Percentiles rank a stretch among this genome's conserved stretches.
Evolutionary conservation across 2,113 vertebrate species (phyloP).

Genomic region (Mus musculus): GRCm39 chr9:102778001-102778500

Average conservation of each 20-base stretch:
- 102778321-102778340: not conserved
- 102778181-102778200: slow-evolving; percentile 32
- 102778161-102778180: slow-evolving; percentile 16
- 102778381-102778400: slow-evolving; percentile 14
- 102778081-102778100: not conserved
- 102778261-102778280: slow-evolving; percentile 45
- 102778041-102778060: not conserved
- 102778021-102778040: not conserved
- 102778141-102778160: slow-evolving; percentile 8
- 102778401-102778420: slow-evolving; percentile 49
- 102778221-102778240: slow-evolving; percentile 32
- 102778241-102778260: not conserved
- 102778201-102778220: slow-evolving; percentile 43
- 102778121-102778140: not conserved
- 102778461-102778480: not conserved
- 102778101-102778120: not conserved
- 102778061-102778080: not conserved
- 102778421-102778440: not conserved
- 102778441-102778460: not conserved
- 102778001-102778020: not conserved
- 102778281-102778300: slow-evolving; percentile 40
- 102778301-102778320: not conserved
- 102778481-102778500: not conserved
- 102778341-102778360: slow-evolving; percentile 23
- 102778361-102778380: slow-evolving; percentile 42